phyloP scores from a whole-genome alignment of 2,888 invertebrate genomes.

The Exephanes ischioxanthus region DNA sequence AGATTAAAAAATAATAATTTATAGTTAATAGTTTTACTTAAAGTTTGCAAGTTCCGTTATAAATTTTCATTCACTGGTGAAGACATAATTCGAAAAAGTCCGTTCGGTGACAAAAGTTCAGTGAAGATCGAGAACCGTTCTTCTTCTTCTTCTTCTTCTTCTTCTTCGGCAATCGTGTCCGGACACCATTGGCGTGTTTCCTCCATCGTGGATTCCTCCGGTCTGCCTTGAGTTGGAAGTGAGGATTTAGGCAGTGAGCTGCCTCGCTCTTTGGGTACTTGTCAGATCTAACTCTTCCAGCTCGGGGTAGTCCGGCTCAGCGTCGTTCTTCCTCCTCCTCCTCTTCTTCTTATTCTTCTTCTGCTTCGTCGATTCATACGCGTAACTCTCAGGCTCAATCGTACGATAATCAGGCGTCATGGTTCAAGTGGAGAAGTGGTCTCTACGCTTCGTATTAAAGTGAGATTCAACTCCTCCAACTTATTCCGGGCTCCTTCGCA shows the following conservation, averaged over 20 bases:
- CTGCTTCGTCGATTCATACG: conserved; percentile 10
- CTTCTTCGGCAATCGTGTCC: conserved; percentile 10
- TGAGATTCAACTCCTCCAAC: conserved; percentile 93
- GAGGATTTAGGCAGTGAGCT: conserved; percentile 87
- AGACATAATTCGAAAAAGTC: background rate
- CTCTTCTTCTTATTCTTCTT: conserved; percentile 38
- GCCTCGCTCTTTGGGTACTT: conserved; percentile 79
- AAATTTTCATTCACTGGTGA: conserved; percentile 34
- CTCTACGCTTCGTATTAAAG: conserved; percentile 88
- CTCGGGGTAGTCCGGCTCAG: conserved; percentile 85
- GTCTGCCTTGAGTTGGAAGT: conserved; percentile 88
- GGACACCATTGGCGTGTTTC: conserved; percentile 19
- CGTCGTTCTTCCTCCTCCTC: conserved; percentile 62
- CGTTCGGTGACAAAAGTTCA: conserved; percentile 47
- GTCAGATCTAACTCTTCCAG: conserved; percentile 93
- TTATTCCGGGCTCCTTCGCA: conserved; percentile 86
- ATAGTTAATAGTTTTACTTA: background rate
- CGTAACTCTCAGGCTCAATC: conserved; percentile 23
- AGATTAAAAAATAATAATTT: background rate
- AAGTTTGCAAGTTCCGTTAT: background rate
- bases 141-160: background rate
- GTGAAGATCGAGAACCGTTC: background rate
- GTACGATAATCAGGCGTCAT: conserved; percentile 74
- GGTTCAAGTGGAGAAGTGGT: conserved; percentile 89
- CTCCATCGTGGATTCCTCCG: conserved; percentile 61